phyloP scores from a whole-genome alignment of 1,140 invertebrate genomes.

The Saccostrea glomerata region DNA sequence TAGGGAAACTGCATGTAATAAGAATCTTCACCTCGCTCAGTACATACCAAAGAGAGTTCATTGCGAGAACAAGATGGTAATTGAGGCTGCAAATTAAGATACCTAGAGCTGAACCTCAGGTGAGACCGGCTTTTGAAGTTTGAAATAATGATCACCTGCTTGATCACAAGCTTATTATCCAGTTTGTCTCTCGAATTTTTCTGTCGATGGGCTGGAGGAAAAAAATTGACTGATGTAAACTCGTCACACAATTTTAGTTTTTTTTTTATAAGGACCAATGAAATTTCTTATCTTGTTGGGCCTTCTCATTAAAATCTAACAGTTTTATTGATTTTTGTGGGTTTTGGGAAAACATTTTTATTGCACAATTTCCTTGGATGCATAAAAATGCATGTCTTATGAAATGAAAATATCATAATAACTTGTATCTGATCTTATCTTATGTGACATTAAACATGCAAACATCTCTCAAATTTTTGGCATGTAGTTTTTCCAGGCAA shows the following conservation, averaged over 20 bases:
- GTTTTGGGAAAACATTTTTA: neutral
- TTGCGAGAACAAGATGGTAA: neutral
- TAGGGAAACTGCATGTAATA: neutral
- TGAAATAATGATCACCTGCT: neutral
- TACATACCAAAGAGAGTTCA: conserved; percentile 9
- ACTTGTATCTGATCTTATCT: neutral
- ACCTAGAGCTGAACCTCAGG: neutral
- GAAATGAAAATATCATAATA: neutral
- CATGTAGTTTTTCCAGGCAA: neutral
- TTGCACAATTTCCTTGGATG: neutral
- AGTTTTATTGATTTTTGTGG: neutral
- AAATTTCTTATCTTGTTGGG: neutral
- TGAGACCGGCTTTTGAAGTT: neutral
- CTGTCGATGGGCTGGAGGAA: neutral
- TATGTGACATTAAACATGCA: neutral
- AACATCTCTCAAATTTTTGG: neutral
- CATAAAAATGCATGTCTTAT: neutral
- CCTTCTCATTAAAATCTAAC: neutral
- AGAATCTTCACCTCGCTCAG: neutral
- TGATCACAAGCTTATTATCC: conserved; percentile 17
- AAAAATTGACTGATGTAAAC: neutral
- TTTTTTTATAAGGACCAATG: neutral
- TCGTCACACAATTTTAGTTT: neutral
- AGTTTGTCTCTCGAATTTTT: neutral
- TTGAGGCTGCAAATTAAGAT: conserved; percentile 17